A percentile compares a stretch with the other conserved stretches of the same genome.
Conservation (phyloP, 1,140 invertebrate genomes). For the Drosophila busckii region DNA sequence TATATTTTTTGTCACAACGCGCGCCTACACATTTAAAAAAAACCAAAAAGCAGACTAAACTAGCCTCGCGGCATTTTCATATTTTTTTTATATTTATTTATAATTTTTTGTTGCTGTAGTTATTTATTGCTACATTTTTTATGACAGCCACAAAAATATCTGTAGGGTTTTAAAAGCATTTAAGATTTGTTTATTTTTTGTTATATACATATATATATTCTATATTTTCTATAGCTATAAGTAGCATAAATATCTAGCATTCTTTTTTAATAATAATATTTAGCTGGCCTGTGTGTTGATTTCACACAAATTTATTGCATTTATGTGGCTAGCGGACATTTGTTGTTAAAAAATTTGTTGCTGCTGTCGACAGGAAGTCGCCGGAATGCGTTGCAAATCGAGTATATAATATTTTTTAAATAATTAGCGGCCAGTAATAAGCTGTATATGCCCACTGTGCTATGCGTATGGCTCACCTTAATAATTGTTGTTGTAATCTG, state of each 20-base stretch:
- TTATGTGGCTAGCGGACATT: conserved; percentile 56
- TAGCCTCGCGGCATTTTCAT: conserved; percentile 8
- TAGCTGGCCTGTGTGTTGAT: conserved; percentile 45
- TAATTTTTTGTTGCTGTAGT: conserved; percentile 13
- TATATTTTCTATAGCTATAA: conserved; percentile 14
- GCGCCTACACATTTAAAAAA: conserved; percentile 10
- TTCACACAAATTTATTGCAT: conserved; percentile 72
- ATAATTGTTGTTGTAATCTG: conserved; percentile 13
- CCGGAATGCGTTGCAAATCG: conserved; percentile 56
- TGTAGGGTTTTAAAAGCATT: conserved; percentile 69
- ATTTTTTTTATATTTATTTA: too few relatives aligned
- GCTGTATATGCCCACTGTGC: too few relatives aligned
- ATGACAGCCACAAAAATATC: conserved; percentile 70
- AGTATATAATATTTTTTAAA: conserved; percentile 34
- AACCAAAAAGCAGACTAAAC: conserved; percentile 9
- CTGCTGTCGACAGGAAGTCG: conserved; percentile 59
- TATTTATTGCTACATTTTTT: conserved; percentile 73
- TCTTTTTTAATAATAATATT: conserved; percentile 10
- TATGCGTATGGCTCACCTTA: too few relatives aligned
- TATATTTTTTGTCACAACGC: conserved; percentile 29
- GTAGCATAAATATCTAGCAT: conserved; percentile 7
- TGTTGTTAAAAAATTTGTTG: conserved; percentile 33
- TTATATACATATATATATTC: conserved; percentile 10
- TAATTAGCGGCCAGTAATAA: conserved; percentile 42
- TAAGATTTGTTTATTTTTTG: conserved; percentile 42